These are phyloP conservation scores for Tricholaema leucomelas DNA, from an alignment of 2,113 vertebrate species.

Conservation along the genomic window DNA sequence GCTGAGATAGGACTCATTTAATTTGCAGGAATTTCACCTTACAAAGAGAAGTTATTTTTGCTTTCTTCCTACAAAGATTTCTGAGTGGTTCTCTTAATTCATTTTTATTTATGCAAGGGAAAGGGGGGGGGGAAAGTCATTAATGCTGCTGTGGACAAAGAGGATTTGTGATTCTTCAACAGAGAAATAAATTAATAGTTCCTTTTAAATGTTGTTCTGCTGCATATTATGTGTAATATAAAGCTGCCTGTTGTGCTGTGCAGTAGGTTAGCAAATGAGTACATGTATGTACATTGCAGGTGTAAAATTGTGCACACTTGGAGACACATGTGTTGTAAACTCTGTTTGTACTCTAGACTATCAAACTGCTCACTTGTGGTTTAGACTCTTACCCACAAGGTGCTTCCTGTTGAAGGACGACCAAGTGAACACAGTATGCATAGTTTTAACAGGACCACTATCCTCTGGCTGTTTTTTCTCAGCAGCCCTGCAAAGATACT, in stretches of 20 bases:
- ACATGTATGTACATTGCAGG: neutral
- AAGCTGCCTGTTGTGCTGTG: neutral
- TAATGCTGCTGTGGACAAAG: neutral
- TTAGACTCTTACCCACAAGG: neutral
- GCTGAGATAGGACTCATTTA: neutral
- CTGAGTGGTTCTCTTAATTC: neutral
- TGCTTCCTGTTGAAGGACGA: neutral
- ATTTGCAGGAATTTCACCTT: neutral
- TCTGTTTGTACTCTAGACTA: neutral
- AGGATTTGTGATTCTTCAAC: neutral
- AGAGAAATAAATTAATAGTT: neutral
- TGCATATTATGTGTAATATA: neutral
- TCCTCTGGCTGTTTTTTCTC: neutral
- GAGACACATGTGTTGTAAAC: neutral
- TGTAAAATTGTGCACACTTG: neutral
- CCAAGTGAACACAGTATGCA: neutral
- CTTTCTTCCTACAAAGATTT: neutral
- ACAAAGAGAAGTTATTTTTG: neutral
- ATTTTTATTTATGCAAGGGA: neutral
- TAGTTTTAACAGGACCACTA: neutral
- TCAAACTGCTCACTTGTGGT: neutral
- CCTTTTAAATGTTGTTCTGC: neutral
- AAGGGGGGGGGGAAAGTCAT: neutral
- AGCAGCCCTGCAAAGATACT: neutral
- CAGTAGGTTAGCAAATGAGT: neutral